Conservation (phyloP, 2,797 vertebrate species). For the Hypotaenidia philippensis region DNA sequence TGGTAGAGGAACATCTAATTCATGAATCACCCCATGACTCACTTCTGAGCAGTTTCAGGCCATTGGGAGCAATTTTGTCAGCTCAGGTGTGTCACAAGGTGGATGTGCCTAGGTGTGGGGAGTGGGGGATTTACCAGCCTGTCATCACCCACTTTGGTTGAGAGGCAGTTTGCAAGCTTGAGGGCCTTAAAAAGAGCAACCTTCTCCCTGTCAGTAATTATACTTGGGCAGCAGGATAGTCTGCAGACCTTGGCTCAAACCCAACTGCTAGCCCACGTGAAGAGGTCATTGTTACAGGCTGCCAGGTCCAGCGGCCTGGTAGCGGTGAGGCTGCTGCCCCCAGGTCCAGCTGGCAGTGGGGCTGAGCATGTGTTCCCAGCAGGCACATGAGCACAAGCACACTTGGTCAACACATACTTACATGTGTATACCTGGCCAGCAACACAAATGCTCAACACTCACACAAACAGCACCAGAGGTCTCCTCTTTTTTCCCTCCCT, state of each 20-base stretch:
- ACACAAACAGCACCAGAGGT: not conserved
- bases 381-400: not conserved
- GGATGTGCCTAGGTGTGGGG: not conserved
- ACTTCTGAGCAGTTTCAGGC: not conserved
- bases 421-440: accelerated
- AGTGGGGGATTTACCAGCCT: not conserved
- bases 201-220: not conserved
- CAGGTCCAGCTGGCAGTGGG: not conserved
- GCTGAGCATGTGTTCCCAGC: not conserved
- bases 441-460: not conserved
- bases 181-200: not conserved
- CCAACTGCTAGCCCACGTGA: not conserved
- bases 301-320: not conserved
- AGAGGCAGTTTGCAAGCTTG: not conserved
- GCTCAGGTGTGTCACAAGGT: not conserved
- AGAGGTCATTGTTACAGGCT: not conserved
- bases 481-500: not conserved
- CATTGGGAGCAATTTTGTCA: not conserved
- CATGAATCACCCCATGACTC: not conserved
- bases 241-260: not conserved
- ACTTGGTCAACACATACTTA: not conserved
- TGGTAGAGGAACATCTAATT: not conserved
- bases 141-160: not conserved
- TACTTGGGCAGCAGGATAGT: not conserved
- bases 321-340: not conserved